These are phyloP conservation scores for Pelmatolapia mariae DNA, from an alignment of 2,113 vertebrate genomes.

Conservation along the genomic window DNA sequence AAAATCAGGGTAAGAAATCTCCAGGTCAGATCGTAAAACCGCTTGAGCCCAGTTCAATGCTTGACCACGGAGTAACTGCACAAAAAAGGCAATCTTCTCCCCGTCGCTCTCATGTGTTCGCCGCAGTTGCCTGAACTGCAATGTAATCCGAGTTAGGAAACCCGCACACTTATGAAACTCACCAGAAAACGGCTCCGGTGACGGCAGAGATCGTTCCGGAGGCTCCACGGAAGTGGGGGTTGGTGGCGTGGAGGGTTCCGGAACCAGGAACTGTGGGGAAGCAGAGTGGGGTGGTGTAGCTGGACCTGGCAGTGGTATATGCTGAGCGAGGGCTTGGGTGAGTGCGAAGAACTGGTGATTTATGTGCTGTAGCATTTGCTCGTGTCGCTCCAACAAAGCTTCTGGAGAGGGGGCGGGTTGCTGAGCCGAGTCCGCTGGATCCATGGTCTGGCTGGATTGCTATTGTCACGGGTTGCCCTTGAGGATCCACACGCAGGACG, in stretches of 20 bases:
- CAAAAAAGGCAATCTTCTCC: neutral
- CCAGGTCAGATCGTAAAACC: neutral
- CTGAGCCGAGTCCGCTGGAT: too few species aligned
- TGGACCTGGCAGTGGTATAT: neutral
- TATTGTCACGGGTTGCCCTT: neutral
- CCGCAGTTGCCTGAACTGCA: neutral
- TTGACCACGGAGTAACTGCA: neutral
- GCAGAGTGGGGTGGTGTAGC: neutral
- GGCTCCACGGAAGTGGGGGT: neutral
- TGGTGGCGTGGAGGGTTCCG: neutral
- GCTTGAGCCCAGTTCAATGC: neutral
- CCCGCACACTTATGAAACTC: neutral
- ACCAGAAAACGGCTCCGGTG: neutral
- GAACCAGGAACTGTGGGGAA: neutral
- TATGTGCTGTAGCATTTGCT: too few species aligned
- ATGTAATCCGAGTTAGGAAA: rapidly evolving
- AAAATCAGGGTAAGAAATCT: neutral
- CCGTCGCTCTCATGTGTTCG: neutral
- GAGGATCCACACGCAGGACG: too few species aligned
- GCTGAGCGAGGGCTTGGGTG: neutral
- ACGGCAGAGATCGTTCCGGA: rapidly evolving
- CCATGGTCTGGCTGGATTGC: too few species aligned
- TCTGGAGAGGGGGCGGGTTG: too few species aligned
- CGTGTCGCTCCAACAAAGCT: too few species aligned
- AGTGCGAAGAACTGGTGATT: neutral